Conservation (phyloP, 2,888 invertebrate genomes). For the Ephialtes manifestator region DNA sequence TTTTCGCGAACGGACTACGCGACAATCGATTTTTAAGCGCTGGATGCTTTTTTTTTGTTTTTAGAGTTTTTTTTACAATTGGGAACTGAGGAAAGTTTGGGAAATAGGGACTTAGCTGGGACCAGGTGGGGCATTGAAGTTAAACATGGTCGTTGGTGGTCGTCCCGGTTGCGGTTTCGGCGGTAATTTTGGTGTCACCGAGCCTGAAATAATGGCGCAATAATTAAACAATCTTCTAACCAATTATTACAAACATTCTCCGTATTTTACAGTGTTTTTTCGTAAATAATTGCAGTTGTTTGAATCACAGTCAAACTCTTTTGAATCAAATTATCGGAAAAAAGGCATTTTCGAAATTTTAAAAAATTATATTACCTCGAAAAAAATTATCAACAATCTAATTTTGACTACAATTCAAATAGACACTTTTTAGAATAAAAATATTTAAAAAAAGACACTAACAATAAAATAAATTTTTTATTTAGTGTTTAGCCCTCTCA, state of each 20-base stretch:
- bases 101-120: conserved; percentile 79
- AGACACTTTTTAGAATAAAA: too few relatives aligned
- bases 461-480: too few relatives aligned
- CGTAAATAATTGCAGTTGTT: too few relatives aligned
- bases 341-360: too few relatives aligned
- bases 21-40: background rate
- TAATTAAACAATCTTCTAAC: conserved; percentile 19
- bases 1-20: conserved; percentile 13
- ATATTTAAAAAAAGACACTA: too few relatives aligned
- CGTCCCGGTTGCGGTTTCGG: conserved; percentile 84
- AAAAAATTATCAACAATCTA: too few relatives aligned
- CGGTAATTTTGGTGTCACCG: conserved; percentile 84
- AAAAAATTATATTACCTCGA: too few relatives aligned
- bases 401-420: too few relatives aligned
- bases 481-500: too few relatives aligned
- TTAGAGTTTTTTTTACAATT: conserved; percentile 2
- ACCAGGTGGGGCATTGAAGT: conserved; percentile 84
- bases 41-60: conserved; percentile 9
- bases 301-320: too few relatives aligned
- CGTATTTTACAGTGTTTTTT: background rate
- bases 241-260: conserved; percentile 35
- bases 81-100: conserved; percentile 19
- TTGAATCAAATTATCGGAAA: too few relatives aligned
- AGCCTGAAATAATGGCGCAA: conserved; percentile 75
- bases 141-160: conserved; percentile 84